Evolutionary conservation across 2,888 invertebrate species (phyloP).

Genomic region (Cerastoderma edule): DNA sequence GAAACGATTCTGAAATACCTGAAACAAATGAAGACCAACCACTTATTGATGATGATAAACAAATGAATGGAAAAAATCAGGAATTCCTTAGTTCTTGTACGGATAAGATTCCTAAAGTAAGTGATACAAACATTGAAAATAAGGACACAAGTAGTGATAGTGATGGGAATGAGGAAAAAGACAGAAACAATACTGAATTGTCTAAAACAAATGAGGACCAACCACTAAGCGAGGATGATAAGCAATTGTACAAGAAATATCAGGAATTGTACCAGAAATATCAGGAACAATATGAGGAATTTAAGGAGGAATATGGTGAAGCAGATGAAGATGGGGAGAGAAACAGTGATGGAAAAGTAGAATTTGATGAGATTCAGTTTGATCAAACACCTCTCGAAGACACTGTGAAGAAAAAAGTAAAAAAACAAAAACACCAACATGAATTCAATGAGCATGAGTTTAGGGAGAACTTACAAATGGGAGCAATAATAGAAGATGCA

Average conservation of each 20-base stretch:
- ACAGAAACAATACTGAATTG: background rate
- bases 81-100: background rate
- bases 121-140: too few relatives aligned
- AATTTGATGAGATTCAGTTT: too few relatives aligned
- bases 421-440: too few relatives aligned
- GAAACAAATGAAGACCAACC: too few relatives aligned
- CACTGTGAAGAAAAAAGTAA: too few relatives aligned
- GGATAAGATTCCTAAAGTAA: too few relatives aligned
- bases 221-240: background rate
- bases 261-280: background rate
- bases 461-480: background rate
- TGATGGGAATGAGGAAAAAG: background rate
- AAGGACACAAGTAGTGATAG: background rate
- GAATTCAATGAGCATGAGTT: too few relatives aligned
- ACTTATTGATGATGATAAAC: too few relatives aligned
- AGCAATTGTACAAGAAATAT: background rate
- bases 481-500: background rate
- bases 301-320: slow-evolving; percentile 6
- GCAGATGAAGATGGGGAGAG: background rate
- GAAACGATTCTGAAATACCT: too few relatives aligned
- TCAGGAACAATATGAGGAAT: too few relatives aligned
- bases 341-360: too few relatives aligned
- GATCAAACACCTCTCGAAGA: too few relatives aligned
- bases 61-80: background rate
- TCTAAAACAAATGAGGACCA: background rate